Evolutionary conservation across 2,888 invertebrate genomes (phyloP).

Genomic region (Acrobasis consociella): DNA sequence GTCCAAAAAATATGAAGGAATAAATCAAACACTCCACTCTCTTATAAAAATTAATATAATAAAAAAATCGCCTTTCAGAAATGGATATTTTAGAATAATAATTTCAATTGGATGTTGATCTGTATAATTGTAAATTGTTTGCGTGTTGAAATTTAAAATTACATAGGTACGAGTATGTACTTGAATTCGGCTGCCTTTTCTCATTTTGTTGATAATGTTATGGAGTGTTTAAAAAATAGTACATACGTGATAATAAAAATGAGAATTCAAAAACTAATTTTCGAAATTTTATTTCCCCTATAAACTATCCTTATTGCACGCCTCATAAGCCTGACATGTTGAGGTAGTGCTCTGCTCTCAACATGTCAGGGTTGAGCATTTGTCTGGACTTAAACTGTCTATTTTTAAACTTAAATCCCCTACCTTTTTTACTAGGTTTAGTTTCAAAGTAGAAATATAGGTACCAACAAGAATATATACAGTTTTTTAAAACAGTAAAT

Average conservation of each 20-base stretch:
- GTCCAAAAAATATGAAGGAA: neutral
- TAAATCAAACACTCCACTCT: slow-evolving; percentile 1
- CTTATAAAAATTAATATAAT: neutral
- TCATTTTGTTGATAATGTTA: slow-evolving; percentile 68
- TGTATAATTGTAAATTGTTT: slow-evolving; percentile 36
- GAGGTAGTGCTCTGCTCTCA: too few relatives aligned
- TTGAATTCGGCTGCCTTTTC: slow-evolving; percentile 56
- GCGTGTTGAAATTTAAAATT: slow-evolving; percentile 50
- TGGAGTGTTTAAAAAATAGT: slow-evolving; percentile 72
- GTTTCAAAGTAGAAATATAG: too few relatives aligned
- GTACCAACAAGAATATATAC: too few relatives aligned
- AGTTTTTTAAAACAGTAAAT: too few relatives aligned
- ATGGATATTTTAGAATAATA: neutral
- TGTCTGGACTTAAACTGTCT: too few relatives aligned
- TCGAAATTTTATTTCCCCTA: slow-evolving; percentile 14
- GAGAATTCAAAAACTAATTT: slow-evolving; percentile 68
- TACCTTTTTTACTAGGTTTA: too few relatives aligned
- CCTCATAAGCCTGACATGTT: too few relatives aligned
- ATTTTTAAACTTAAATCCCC: too few relatives aligned
- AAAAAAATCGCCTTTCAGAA: slow-evolving; percentile 16
- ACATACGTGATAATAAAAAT: slow-evolving; percentile 61
- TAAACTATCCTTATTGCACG: too few relatives aligned
- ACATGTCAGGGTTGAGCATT: too few relatives aligned
- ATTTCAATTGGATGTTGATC: slow-evolving; percentile 32
- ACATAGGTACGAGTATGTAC: slow-evolving; percentile 27